phyloP scores from a whole-genome alignment of 2,797 vertebrate genomes.

The Calcarius lapponicus region DNA sequence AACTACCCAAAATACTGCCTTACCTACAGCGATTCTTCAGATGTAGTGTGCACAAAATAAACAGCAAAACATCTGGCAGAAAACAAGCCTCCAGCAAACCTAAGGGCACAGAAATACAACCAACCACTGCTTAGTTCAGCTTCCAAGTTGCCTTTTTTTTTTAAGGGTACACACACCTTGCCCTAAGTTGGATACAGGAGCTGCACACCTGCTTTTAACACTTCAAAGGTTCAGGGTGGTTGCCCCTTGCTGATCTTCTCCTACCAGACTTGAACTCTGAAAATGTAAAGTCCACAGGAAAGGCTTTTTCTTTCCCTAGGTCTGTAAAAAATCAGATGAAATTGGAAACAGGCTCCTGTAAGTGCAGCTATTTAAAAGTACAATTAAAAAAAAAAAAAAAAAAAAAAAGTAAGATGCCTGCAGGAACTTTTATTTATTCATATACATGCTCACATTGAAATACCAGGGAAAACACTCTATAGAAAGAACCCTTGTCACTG shows the following conservation, averaged over 20 bases:
- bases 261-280: not conserved
- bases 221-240: not conserved
- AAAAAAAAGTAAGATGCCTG: not conserved
- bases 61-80: not conserved
- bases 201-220: not conserved
- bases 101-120: not conserved
- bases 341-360: not conserved
- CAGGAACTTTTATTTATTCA: slow-evolving; percentile 41
- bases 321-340: not conserved
- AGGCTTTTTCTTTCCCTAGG: not conserved
- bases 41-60: not conserved
- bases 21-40: not conserved
- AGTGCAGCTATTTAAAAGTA: not conserved
- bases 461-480: not conserved
- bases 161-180: not conserved
- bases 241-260: not conserved
- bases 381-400: not conserved
- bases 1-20: not conserved
- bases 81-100: not conserved
- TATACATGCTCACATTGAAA: not conserved
- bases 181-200: not conserved
- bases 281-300: not conserved
- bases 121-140: not conserved
- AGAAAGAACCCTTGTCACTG: not conserved
- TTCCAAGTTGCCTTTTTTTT: not conserved